These are phyloP conservation scores for Varroa destructor DNA, from an alignment of 1,140 invertebrate species.

Conservation along the genomic window DNA sequence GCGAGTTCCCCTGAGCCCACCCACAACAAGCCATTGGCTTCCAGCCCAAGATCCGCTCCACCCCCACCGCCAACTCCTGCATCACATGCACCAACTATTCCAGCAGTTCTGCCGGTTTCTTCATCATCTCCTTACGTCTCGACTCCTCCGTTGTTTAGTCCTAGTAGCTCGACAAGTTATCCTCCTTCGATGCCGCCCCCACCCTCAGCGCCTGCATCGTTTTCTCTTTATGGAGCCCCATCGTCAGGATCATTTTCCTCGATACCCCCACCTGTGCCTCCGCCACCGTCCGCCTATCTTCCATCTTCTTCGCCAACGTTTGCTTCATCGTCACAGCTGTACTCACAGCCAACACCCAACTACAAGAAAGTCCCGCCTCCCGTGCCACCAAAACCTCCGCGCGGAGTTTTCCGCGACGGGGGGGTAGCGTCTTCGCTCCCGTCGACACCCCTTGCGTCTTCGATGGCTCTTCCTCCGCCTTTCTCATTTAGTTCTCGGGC, in stretches of 20 bases:
- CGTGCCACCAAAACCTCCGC: slow-evolving; percentile 9
- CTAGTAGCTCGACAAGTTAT: no score
- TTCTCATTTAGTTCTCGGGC: not conserved
- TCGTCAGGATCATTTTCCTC: no score
- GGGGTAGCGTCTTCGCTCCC: no score
- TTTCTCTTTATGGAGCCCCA: no score
- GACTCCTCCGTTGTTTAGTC: no score
- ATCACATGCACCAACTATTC: not conserved
- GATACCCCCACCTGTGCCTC: no score
- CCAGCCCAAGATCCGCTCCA: not conserved
- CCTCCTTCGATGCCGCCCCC: no score
- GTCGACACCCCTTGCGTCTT: no score
- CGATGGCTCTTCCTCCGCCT: not conserved
- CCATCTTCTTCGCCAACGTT: not conserved
- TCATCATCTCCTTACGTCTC: not conserved
- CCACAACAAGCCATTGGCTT: not conserved
- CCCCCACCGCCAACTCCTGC: not conserved
- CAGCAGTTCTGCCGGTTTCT: not conserved
- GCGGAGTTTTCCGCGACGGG: not conserved
- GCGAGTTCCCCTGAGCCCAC: not conserved
- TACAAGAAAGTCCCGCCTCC: slow-evolving; percentile 21
- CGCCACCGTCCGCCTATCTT: no score
- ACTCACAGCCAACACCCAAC: not conserved
- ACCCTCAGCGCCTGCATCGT: no score
- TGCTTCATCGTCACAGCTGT: not conserved